A percentile compares a stretch with the other conserved stretches of the same genome.
These are phyloP conservation scores for Synanthedon vespiformis DNA, from an alignment of 2,888 invertebrate genomes.

Conservation along the genomic window DNA sequence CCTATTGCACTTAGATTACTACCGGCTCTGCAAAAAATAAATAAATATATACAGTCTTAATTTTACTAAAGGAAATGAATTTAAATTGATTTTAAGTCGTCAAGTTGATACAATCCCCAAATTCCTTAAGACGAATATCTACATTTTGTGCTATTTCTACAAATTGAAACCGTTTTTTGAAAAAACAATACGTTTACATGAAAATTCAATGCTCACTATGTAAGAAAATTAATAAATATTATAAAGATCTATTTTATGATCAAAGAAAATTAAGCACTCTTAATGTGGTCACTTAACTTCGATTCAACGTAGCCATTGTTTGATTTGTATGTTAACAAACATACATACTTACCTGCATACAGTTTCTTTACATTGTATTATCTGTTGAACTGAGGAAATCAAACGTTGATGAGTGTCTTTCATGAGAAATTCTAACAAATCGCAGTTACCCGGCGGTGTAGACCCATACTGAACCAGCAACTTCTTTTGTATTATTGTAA, in stretches of 20 bases:
- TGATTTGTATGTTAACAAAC: neutral
- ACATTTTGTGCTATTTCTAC: no score
- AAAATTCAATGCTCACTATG: no score
- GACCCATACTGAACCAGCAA: conserved; percentile 83
- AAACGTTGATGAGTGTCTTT: conserved; percentile 77
- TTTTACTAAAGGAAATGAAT: no score
- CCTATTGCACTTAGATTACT: conserved; percentile 37
- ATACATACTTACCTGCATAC: conserved; percentile 33
- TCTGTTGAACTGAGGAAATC: conserved; percentile 50
- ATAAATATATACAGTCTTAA: no score
- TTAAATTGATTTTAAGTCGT: no score
- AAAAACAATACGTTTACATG: no score
- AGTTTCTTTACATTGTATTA: conserved; percentile 49
- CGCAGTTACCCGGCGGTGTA: conserved; percentile 79
- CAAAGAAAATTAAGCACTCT: no score
- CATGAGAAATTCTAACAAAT: conserved; percentile 77
- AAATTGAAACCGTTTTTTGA: no score
- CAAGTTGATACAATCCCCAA: no score
- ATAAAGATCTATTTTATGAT: no score
- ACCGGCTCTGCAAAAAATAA: conserved; percentile 37
- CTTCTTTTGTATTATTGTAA: conserved; percentile 80
- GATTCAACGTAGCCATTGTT: neutral
- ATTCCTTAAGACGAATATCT: no score
- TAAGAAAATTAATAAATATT: no score
- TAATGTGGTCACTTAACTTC: neutral